A percentile compares a stretch with the other conserved stretches of the same genome.
Conservation (phyloP, 2,113 vertebrate species). For the Piaya cayana region DNA sequence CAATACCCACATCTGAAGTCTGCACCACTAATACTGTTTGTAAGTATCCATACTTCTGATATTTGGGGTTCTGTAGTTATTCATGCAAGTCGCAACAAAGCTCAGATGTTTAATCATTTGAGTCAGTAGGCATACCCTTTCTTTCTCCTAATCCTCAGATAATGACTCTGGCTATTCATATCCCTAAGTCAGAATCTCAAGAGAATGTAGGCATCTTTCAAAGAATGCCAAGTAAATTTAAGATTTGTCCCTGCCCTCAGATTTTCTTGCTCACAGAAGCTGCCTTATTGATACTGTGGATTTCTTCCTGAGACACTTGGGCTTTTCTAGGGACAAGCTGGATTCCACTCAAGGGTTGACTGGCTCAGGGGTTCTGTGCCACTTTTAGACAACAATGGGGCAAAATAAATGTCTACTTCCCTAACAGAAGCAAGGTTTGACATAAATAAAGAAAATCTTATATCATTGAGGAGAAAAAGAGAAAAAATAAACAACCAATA, state of each 20-base stretch:
- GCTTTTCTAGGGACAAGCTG: not conserved
- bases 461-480: not conserved
- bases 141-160: not conserved
- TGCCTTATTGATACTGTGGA: not conserved
- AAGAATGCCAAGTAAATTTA: not conserved
- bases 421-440: not conserved
- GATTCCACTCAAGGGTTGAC: not conserved
- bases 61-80: not conserved
- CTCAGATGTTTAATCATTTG: not conserved
- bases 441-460: not conserved
- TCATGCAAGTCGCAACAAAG: not conserved
- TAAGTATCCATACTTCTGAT: not conserved
- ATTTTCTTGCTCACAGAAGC: not conserved
- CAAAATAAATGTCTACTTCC: not conserved
- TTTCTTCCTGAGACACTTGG: not conserved
- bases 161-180: not conserved
- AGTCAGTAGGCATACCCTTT: not conserved
- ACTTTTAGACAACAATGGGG: not conserved
- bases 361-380: rapidly evolving
- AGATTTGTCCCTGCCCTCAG: not conserved
- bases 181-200: not conserved
- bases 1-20: not conserved
- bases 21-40: not conserved
- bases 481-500: not conserved
- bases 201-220: not conserved